These are phyloP conservation scores for Nemapogon koenigi DNA, from an alignment of 2,888 invertebrate species.

Conservation along the genomic window DNA sequence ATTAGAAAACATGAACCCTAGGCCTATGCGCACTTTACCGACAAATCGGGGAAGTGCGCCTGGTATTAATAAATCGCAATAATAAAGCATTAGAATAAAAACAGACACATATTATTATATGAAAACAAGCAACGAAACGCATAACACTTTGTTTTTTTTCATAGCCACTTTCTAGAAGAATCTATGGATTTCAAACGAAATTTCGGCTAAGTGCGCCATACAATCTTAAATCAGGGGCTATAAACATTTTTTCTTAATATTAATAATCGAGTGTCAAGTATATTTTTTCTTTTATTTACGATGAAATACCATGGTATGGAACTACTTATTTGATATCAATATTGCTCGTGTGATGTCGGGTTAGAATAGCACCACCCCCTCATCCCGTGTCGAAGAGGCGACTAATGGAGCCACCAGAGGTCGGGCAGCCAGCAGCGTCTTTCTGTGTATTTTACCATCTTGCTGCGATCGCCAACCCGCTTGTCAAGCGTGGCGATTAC, in stretches of 20 bases:
- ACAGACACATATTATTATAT: neutral
- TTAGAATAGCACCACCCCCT: too few species aligned
- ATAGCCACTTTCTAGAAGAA: neutral
- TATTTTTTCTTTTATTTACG: neutral
- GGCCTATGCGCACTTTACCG: slow-evolving; percentile 3
- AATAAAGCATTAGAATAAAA: slow-evolving; percentile 5
- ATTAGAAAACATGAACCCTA: slow-evolving; percentile 2
- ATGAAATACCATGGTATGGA: neutral
- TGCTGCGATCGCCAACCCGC: too few species aligned
- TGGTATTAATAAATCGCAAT: slow-evolving; percentile 3
- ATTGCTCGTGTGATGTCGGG: too few species aligned
- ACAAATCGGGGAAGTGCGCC: slow-evolving; percentile 6
- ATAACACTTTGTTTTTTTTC: neutral
- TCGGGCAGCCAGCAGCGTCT: too few species aligned
- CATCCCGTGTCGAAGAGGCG: too few species aligned
- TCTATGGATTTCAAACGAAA: slow-evolving; percentile 4
- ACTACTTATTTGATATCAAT: neutral
- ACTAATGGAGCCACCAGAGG: too few species aligned
- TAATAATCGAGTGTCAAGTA: neutral
- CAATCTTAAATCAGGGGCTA: slow-evolving; percentile 1
- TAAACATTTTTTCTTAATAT: slow-evolving; percentile 1
- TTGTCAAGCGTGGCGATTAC: too few species aligned
- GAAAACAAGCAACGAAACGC: slow-evolving; percentile 1
- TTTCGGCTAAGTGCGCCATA: slow-evolving; percentile 3
- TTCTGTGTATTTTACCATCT: too few species aligned